These are phyloP conservation scores for Hemibagrus wyckioides DNA, from an alignment of 2,113 vertebrate genomes.

Conservation along the genomic window DNA sequence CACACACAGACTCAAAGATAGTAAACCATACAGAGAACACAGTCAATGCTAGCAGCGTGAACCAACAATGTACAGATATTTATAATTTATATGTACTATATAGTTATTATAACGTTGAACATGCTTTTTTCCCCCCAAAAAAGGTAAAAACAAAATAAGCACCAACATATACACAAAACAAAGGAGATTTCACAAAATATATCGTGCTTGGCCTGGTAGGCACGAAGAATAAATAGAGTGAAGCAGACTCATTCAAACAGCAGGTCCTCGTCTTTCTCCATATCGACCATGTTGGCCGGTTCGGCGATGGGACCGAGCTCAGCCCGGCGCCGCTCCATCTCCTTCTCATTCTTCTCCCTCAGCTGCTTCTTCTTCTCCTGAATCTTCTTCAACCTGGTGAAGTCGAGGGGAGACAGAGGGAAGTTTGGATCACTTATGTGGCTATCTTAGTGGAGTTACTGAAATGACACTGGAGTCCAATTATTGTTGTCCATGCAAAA, in stretches of 20 bases:
- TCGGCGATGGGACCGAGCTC: constrained; percentile 76
- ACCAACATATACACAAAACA: constrained; percentile 58
- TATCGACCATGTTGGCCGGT: constrained; percentile 87
- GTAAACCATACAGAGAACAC: constrained; percentile 5
- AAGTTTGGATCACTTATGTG: neutral
- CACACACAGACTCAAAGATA: neutral
- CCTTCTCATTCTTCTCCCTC: constrained; percentile 84
- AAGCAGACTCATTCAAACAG: constrained; percentile 84
- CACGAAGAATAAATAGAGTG: constrained; percentile 73
- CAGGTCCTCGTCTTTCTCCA: constrained; percentile 92
- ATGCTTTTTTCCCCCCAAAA: constrained; percentile 6
- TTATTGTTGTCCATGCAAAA: neutral
- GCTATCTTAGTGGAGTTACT: neutral
- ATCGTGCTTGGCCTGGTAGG: constrained; percentile 58
- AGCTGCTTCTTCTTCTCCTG: constrained; percentile 98
- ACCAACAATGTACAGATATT: constrained; percentile 8
- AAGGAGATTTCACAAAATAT: constrained; percentile 54
- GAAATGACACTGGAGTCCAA: no score
- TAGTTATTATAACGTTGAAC: neutral
- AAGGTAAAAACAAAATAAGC: constrained; percentile 53
- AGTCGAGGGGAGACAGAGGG: neutral
- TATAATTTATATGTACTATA: neutral
- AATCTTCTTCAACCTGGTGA: constrained; percentile 93
- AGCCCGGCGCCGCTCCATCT: constrained; percentile 77
- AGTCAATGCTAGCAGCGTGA: neutral